Evolutionary conservation across 2,113 vertebrate genomes (phyloP).

Genomic region (Oriolus oriolus): DNA sequence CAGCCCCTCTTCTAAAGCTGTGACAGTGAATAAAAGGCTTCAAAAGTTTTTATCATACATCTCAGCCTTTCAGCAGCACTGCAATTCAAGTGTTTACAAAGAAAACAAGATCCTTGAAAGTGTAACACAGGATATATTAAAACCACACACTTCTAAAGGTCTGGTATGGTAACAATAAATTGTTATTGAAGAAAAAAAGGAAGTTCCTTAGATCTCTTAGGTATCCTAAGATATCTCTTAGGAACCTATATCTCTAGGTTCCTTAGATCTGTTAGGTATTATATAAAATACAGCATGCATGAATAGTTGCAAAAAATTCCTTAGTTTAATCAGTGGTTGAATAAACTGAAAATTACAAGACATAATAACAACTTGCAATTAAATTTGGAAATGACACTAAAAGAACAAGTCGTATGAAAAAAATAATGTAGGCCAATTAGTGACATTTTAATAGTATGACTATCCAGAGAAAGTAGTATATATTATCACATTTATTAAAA

Average conservation of each 20-base stretch:
- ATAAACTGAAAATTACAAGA: neutral
- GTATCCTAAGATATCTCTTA: no score
- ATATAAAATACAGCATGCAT: accelerated
- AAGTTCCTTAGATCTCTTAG: neutral
- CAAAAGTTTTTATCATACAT: neutral
- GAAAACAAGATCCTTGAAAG: neutral
- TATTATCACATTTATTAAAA: neutral
- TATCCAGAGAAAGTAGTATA: neutral
- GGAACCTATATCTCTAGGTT: no score
- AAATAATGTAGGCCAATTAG: neutral
- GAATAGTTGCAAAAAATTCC: neutral
- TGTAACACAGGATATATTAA: neutral
- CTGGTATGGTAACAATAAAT: neutral
- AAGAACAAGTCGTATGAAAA: neutral
- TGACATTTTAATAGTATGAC: neutral
- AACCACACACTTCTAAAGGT: neutral
- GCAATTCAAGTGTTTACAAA: neutral
- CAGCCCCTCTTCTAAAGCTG: neutral
- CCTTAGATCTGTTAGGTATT: neutral
- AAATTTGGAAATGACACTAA: neutral
- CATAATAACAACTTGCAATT: neutral
- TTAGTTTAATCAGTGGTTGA: neutral
- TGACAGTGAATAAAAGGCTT: neutral
- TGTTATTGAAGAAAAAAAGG: neutral
- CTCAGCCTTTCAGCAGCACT: neutral